Evolutionary conservation across 1,140 invertebrate genomes (phyloP), one percentile per base, ranked within the genome.

Genomic region (Drosophila pseudoobscura): DNA sequence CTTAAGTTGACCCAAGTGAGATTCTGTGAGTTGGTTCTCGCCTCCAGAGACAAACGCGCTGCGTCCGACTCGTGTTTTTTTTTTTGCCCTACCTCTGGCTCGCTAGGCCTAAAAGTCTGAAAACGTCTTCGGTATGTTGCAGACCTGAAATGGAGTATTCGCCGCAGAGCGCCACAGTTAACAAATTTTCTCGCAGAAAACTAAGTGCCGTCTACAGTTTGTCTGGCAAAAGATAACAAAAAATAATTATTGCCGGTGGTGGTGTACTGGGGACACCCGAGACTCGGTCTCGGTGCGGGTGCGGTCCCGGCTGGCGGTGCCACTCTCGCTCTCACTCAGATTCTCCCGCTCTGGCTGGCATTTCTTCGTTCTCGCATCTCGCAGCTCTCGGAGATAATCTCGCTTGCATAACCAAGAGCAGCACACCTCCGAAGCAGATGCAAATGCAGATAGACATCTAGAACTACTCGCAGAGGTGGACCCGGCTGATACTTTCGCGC

Each of bases 341-440:
- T 9, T 24, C n/a, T 31, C 20, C n/a, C 8, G 31, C 65, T 50
- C 24, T 29, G 13, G 31, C 31, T 20, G 11, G 22, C 22, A 45
- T 54, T 44, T 26, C 46, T 26, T 5, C 24, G 24, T 29, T 50
- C 31, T 31, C 29, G 45, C 20, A 20, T 9, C 50, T 53, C 15
- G 17, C 41, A 26, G 24, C 35, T 51, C 47, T 51, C 26, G 41
- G 39, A 60, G 46, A 41, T 17, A 39, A 60, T 41, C 47, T 43
- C 47, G 69, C 70, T 73, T 73, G 69, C 69, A 73, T 73, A 73
- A 73, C 70, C 58, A 13, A 55, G 51, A 39, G 50, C 24, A 8
- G 29, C 31, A 24, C 44, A 49, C 29, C 11, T 2, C 43, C 29
- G 31, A 6, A 20, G 50, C 20, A 54, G 59, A 56, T 58, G 43